Evolutionary conservation across 2,888 invertebrate genomes (phyloP).

Genomic region (Pseudoips prasinana): DNA sequence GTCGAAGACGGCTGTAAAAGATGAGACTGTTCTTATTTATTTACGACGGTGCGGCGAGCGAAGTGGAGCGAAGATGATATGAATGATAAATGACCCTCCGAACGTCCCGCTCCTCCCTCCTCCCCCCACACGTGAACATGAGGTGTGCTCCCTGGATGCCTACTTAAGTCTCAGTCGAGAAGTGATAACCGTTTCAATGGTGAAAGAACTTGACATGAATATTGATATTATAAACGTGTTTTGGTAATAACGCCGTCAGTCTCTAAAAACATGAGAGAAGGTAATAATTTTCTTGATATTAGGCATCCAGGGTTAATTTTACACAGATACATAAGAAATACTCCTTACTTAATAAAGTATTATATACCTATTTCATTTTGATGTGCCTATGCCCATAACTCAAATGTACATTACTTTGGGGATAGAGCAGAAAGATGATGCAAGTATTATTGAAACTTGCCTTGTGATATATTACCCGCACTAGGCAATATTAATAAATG

Average conservation of each 20-base stretch:
- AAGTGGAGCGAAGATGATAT: conserved; percentile 83
- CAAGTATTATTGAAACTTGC: too few relatives aligned
- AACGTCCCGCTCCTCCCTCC: conserved; percentile 45
- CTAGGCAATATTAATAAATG: too few relatives aligned
- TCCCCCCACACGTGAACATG: conserved; percentile 70
- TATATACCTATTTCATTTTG: too few relatives aligned
- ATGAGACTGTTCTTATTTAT: conserved; percentile 82
- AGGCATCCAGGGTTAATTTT: too few relatives aligned
- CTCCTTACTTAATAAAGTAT: too few relatives aligned
- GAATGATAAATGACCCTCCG: conserved; percentile 82
- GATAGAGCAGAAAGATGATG: too few relatives aligned
- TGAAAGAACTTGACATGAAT: conserved; percentile 60
- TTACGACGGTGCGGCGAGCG: conserved; percentile 82
- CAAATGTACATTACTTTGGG: too few relatives aligned
- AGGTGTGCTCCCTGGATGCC: conserved; percentile 66
- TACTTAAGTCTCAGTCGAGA: conserved; percentile 59
- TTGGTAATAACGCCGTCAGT: conserved; percentile 34
- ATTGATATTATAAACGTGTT: conserved; percentile 45
- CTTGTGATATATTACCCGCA: too few relatives aligned
- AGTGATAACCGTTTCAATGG: conserved; percentile 64
- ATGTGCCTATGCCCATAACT: too few relatives aligned
- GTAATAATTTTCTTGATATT: too few relatives aligned
- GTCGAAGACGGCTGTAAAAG: conserved; percentile 71
- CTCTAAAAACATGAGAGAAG: conserved; percentile 11
- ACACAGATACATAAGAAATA: too few relatives aligned